Evolutionary conservation across 1,140 invertebrate species (phyloP), one percentile per base, ranked within the genome.

Genomic region (Hyposmocoma kahamanoa): DNA sequence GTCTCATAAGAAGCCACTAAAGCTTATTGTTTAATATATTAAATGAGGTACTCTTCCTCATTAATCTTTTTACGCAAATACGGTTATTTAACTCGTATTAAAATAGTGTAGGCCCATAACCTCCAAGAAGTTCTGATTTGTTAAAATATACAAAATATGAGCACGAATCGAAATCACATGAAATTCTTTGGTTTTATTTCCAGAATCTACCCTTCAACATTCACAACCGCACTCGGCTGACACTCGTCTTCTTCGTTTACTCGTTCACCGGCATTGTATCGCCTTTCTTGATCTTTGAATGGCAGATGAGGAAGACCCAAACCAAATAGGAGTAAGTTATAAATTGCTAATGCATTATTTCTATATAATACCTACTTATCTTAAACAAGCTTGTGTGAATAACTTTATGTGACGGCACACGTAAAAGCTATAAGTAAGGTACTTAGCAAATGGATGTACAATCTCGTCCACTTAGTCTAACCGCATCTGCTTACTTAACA

Each of bases 201-300:
- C 86, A 95, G 94, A 95, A 94, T 70, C 72, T 96, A 32, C 94
- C 94, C 1, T 94, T 96, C 64, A 62, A 85, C 41, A 89, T 94
- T 28, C 53, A 88, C 38, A 95, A 94, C 78, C 88, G 89, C 58
- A 91, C 89, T 53, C 89, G 89, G 44, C 60, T 95, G 19, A 93
- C 93, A 0, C 85, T 88, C 5, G 58, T 87, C 19, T 93, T 94
- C 67, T 88, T 91, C 47, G 47, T 91, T 42, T 95, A 91, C 88
- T 91, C 92, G 59, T 90, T 91, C 34, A 91, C 90, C 59, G 94
- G 90, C 22, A 86, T 95, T 44, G 89, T 86, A 13, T 73, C 90
- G 8, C 94, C 94, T 6, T 96, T 93, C 87, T 54, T 95, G 21
- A 73, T 94, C 34, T 73, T 95, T 6, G 87, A 92, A 69, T 90